Base-by-base conservation (phyloP, 2,888 invertebrate species). In the Harpagoxenus sublaevis region DNA sequence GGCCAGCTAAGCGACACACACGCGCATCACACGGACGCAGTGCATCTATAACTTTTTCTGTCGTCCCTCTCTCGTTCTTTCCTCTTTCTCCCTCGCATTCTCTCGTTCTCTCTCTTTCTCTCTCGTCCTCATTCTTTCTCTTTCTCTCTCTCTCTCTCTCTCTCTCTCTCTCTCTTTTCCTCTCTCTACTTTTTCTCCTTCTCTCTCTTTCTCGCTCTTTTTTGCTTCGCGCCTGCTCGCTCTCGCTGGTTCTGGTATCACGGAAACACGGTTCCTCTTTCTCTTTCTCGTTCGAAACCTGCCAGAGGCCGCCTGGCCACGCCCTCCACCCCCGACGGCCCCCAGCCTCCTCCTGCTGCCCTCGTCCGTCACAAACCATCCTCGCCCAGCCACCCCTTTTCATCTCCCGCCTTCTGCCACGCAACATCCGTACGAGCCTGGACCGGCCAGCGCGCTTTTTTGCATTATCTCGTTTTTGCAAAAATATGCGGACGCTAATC, bases 401-500 rank as follows among this genome's bases (percentile, higher is more conserved):
- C 86, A 82, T 87, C 77, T 85, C 88, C 92, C 86, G 86, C 88
- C 87, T 88, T 86, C 91, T 87, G 87, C 89, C 87, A 85, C 89
- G 91, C 91, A 88, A 87, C 88, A 87, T 91, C 90, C 92, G 90
- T 87, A 89, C 87, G 86, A 86, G 87, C 87, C 87, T 89, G 92
- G 86, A 88, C 87, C 91, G 92, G 91, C 89, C 89, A 92, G 90
- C 88, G 91, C 92, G 91, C 89, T 91, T 92, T 93, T 94, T 94
- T 94, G 92, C 94, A 93, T 94, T 94, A 94, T 93, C 94, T 94
- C 93, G 94, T 94, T 94, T 93, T 92, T 92, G 92, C 92, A 93
- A 94, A 94, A 94, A 93, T 93, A 93, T 93, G 93, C 92, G 92
- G 90, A 92, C 92, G 93, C 93, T 94, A 94, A 94, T 94, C 93